A percentile compares a stretch with the other conserved stretches of the same genome.
Conservation (phyloP, 1,140 invertebrate genomes). For the Papilio dardanus region DNA sequence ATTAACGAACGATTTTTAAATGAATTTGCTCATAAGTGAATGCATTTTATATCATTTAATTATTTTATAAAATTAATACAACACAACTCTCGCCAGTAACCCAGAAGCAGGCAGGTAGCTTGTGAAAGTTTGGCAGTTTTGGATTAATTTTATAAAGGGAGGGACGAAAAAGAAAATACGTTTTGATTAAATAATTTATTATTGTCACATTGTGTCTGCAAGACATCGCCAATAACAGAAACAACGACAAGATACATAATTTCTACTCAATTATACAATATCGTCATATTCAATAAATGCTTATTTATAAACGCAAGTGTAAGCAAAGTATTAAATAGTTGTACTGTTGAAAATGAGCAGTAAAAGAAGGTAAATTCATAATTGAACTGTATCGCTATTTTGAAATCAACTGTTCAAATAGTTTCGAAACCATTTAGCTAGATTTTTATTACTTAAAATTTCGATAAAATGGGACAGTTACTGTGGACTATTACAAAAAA, state of each 20-base stretch:
- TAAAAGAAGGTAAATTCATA: constrained; percentile 40
- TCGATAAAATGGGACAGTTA: background rate
- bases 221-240: constrained; percentile 53
- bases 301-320: constrained; percentile 24
- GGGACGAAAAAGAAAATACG: constrained; percentile 24
- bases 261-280: constrained; percentile 40
- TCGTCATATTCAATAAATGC: constrained; percentile 36
- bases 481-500: constrained; percentile 37
- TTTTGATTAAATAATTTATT: constrained; percentile 52
- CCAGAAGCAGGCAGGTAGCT: too few species aligned
- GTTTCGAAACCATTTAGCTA: too few species aligned
- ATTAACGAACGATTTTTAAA: too few species aligned
- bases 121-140: too few species aligned
- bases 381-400: background rate
- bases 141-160: background rate
- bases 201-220: constrained; percentile 60
- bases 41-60: too few species aligned
- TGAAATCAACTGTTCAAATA: too few species aligned
- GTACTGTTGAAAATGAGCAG: constrained; percentile 43
- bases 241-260: constrained; percentile 53
- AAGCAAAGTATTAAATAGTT: constrained; percentile 34
- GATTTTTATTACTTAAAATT: background rate
- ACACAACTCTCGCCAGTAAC: too few species aligned
- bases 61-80: too few species aligned
- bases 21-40: too few species aligned